Evolutionary conservation across 2,888 invertebrate genomes (phyloP).

Genomic region (Pristionchus exspectatus): DNA sequence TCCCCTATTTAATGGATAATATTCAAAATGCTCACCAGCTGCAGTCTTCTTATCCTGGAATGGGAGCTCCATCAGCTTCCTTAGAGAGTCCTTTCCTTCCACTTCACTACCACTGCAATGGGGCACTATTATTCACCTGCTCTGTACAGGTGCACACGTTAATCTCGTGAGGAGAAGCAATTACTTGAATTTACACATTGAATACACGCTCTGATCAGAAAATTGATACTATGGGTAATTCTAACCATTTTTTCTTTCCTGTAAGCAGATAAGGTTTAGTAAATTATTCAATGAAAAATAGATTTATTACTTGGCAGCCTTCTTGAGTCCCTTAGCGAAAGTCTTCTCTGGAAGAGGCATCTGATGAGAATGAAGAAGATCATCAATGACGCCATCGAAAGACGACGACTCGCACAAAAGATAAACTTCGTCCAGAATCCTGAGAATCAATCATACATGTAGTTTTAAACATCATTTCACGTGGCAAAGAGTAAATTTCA

Average conservation of each 20-base stretch:
- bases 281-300: not conserved
- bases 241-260: too few relatives aligned
- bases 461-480: not conserved
- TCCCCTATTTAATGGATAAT: not conserved
- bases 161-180: not conserved
- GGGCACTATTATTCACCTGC: not conserved
- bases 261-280: not conserved
- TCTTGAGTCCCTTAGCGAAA: conserved; percentile 39
- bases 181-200: not conserved
- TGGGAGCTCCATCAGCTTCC: not conserved
- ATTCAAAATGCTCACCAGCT: not conserved
- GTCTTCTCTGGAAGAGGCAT: conserved; percentile 21
- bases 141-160: not conserved
- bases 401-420: not conserved
- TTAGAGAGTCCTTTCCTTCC: not conserved
- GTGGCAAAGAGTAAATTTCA: not conserved
- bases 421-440: conserved; percentile 38
- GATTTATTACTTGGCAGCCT: not conserved
- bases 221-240: not conserved
- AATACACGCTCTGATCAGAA: not conserved
- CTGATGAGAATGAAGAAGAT: not conserved
- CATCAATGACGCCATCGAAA: not conserved
- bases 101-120: not conserved
- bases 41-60: conserved; percentile 45
- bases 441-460: not conserved